A percentile compares a stretch with the other conserved stretches of the same genome.
Evolutionary conservation across 2,113 vertebrate genomes (phyloP).

Genomic region (Dolichotis patagonum): DNA sequence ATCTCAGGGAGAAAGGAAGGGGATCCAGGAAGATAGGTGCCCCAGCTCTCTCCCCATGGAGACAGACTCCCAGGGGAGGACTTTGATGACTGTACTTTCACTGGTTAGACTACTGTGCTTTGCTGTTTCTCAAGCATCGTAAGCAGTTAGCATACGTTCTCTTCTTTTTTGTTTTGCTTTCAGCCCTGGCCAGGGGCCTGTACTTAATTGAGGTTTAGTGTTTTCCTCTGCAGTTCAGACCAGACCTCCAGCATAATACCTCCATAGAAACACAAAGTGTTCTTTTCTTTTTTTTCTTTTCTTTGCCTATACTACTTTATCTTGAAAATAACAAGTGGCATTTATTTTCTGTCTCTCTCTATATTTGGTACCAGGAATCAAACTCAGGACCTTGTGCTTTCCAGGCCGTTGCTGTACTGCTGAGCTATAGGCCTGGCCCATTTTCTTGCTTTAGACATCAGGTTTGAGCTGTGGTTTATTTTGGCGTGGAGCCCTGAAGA

Average conservation of each 20-base stretch:
- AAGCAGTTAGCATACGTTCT: neutral
- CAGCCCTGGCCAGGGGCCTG: neutral
- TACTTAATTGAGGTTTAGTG: neutral
- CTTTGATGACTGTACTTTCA: neutral
- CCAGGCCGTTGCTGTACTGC: no score
- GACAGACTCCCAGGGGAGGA: neutral
- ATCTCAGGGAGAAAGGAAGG: accelerated
- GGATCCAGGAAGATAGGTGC: accelerated
- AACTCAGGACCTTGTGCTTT: no score
- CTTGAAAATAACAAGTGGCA: constrained; percentile 5
- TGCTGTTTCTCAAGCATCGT: neutral
- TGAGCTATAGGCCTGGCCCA: no score
- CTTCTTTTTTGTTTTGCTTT: neutral
- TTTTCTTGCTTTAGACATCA: neutral
- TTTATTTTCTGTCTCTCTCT: neutral
- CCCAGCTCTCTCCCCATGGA: accelerated
- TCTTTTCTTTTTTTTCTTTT: no score
- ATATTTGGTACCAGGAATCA: no score
- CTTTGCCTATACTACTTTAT: neutral
- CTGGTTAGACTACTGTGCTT: neutral
- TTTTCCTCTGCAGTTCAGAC: constrained; percentile 15
- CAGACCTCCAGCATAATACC: neutral
- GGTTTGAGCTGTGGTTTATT: neutral
- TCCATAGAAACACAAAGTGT: neutral
- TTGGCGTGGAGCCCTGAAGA: neutral